Conservation (phyloP, 2,797 vertebrate genomes). For the Netta rufina region DNA sequence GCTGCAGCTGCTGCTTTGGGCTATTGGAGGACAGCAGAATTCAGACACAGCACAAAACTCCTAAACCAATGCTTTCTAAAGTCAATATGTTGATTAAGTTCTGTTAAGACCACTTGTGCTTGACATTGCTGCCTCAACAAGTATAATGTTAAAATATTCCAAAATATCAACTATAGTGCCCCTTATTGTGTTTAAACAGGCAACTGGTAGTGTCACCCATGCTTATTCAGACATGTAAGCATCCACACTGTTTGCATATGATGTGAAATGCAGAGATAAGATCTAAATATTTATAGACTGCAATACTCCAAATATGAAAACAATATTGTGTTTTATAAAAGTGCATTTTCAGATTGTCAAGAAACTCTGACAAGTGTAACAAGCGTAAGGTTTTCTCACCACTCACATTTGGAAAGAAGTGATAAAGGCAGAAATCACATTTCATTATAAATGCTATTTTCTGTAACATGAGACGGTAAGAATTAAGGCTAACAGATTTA, state of each 20-base stretch:
- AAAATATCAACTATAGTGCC: background rate
- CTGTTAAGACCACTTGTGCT: background rate
- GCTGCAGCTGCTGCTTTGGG: constrained; percentile 83
- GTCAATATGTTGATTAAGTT: background rate
- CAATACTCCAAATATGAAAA: background rate
- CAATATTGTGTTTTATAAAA: background rate
- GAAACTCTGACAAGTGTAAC: background rate
- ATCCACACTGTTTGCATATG: background rate
- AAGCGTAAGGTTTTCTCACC: background rate
- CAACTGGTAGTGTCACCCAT: background rate
- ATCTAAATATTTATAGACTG: background rate
- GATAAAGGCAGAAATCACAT: background rate
- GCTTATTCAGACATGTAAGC: background rate
- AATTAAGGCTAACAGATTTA: background rate
- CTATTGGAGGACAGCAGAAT: constrained; percentile 73
- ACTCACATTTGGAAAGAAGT: background rate
- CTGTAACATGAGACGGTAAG: background rate
- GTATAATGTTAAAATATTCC: background rate
- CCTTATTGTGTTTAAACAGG: background rate
- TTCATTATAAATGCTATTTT: background rate
- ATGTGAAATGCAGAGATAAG: background rate
- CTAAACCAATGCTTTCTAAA: background rate
- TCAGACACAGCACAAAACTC: background rate
- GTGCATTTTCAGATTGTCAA: background rate
- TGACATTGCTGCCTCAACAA: background rate